Conservation (phyloP, 1,140 invertebrate species). For the Caenorhabditis brenneri region DNA sequence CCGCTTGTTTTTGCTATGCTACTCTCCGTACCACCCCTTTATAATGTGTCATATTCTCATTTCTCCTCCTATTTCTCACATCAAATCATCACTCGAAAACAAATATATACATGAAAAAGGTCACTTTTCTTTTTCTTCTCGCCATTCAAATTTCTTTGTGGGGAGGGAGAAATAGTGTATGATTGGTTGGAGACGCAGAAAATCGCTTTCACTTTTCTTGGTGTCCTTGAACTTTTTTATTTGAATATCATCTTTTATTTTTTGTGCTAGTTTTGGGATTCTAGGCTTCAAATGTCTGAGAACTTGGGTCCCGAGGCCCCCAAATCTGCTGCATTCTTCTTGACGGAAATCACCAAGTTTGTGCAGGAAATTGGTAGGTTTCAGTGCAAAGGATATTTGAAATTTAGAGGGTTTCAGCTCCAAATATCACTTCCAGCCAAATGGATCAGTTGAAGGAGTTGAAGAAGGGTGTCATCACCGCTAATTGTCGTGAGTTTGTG, state of each 20-base stretch:
- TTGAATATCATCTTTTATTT: too few relatives aligned
- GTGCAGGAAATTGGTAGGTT: not conserved
- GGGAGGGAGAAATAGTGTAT: not conserved
- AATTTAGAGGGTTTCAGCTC: too few relatives aligned
- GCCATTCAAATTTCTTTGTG: too few relatives aligned
- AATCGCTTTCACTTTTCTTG: too few relatives aligned
- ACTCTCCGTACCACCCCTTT: too few relatives aligned
- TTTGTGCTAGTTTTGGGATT: too few relatives aligned
- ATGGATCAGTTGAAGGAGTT: not conserved
- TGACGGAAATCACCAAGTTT: not conserved
- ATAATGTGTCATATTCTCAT: not conserved
- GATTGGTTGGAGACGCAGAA: not conserved
- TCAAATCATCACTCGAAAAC: not conserved
- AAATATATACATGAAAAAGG: conserved; percentile 1
- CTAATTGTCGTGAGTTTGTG: not conserved
- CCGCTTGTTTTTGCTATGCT: not conserved
- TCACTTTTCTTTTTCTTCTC: not conserved
- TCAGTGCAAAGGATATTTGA: not conserved
- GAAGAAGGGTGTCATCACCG: not conserved
- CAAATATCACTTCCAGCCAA: not conserved
- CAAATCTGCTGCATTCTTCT: not conserved
- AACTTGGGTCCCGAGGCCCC: too few relatives aligned
- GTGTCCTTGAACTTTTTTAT: too few relatives aligned
- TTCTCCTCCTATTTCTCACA: not conserved
- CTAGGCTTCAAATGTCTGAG: too few relatives aligned